Conservation (phyloP, 1,140 invertebrate genomes). For the Leptinotarsa defecta region DNA sequence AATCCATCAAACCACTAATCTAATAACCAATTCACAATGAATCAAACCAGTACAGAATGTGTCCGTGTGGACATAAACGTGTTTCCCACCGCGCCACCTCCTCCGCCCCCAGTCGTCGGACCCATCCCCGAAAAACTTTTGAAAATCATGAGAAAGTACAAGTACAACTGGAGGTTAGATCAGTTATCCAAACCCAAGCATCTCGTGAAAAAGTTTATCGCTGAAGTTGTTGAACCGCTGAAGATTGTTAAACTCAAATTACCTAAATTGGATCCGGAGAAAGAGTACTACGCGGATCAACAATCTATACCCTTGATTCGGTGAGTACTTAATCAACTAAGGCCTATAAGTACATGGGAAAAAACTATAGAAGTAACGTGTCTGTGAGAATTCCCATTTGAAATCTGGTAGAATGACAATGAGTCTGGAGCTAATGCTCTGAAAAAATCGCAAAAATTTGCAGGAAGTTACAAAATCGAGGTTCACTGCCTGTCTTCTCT, state of each 20-base stretch:
- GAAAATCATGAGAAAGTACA: constrained; percentile 37
- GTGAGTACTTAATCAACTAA: neutral
- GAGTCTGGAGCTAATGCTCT: no score
- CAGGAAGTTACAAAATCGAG: no score
- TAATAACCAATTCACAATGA: neutral
- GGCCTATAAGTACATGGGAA: neutral
- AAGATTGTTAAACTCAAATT: neutral
- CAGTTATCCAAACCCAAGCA: constrained; percentile 32
- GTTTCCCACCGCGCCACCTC: constrained; percentile 8
- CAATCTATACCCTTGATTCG: constrained; percentile 24
- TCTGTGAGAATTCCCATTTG: neutral
- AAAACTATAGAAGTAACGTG: neutral
- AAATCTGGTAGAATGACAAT: no score
- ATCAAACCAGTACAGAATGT: constrained; percentile 13
- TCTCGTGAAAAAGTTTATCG: constrained; percentile 22
- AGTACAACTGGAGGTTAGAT: constrained; percentile 39
- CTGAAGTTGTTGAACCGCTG: neutral
- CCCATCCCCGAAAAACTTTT: constrained; percentile 32
- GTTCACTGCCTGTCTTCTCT: no score
- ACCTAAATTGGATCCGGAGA: constrained; percentile 20
- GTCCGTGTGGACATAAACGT: constrained; percentile 26
- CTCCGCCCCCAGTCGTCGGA: neutral
- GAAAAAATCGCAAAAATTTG: no score
- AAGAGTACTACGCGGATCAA: constrained; percentile 37
- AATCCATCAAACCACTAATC: neutral